These are phyloP conservation scores for Electrona antarctica DNA, from an alignment of 2,113 vertebrate species.

Conservation along the genomic window DNA sequence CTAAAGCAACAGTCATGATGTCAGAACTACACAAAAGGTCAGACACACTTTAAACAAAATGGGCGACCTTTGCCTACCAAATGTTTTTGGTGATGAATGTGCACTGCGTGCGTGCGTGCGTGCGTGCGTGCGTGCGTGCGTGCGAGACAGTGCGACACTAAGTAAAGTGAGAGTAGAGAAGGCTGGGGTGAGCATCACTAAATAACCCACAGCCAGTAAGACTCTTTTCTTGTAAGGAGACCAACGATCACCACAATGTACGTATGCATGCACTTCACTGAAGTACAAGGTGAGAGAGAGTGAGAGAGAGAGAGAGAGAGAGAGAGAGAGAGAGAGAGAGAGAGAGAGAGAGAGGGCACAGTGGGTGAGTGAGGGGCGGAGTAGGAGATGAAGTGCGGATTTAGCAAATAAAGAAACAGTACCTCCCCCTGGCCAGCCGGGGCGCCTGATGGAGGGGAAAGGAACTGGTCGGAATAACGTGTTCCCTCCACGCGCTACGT, in stretches of 20 bases:
- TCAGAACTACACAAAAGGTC: constrained; percentile 25
- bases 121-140: background rate
- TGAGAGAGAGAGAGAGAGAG: constrained; percentile 1
- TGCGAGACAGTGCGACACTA: background rate
- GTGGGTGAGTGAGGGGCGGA: background rate
- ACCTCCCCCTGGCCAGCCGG: no score
- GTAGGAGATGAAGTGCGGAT: background rate
- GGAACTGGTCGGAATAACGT: no score
- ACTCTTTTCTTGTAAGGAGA: constrained; percentile 45
- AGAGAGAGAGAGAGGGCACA: background rate
- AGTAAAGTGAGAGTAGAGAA: constrained; percentile 11
- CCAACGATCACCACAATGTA: constrained; percentile 42
- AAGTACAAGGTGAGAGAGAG: constrained; percentile 4
- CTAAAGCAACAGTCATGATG: constrained; percentile 15
- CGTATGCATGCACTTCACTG: constrained; percentile 9
- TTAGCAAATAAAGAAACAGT: background rate
- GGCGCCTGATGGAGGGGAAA: no score
- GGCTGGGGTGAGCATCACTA: constrained; percentile 12
- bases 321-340: background rate
- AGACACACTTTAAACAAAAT: constrained; percentile 38
- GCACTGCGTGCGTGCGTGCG: background rate
- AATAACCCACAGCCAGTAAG: constrained; percentile 48
- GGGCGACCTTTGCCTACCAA: constrained; percentile 28
- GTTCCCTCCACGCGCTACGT: no score
- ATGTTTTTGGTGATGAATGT: background rate